Evolutionary conservation across 2,113 vertebrate genomes (phyloP), one percentile per base, ranked within the genome.

Genomic region (Dendrocopos noguchii): DNA sequence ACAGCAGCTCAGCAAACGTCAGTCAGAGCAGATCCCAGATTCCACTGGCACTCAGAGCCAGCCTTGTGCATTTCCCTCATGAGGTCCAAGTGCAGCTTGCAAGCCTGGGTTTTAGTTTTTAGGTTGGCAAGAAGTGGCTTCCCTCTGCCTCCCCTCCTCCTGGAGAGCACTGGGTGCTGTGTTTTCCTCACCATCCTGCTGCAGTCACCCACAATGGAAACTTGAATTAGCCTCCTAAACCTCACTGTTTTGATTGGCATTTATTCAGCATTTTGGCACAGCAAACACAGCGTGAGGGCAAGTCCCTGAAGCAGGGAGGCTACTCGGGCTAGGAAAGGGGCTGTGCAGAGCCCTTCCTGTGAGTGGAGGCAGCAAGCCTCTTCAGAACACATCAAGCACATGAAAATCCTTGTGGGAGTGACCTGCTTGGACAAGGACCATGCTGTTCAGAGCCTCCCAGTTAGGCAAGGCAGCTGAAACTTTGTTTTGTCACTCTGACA

Each of bases 11-110:
- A 42, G 42, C 42, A 42, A 42, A 42, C 14, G 42, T 42, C 42
- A 42, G 15, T 42, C 42, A 42, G 42, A 42, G 42, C 42, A 42
- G 42, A 42, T 6, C 42, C 42, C 12, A 14, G 5, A 42, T 14
- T 42, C 42, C 42, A 42, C 42, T 42, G 42, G 42, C 42, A 42
- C 42, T 42, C 42, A 42, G 15, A 42, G 42, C 42, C 42, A 42
- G 15, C 14, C 14, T 12, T 14, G 42, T 42, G 15, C 42, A 42
- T 42, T 42, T 42, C 42, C 36, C 47, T 89, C 72, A 50, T 77
- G 71, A 90, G 95, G 80, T 82, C 79, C 93, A 95, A 93, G 92
- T 65, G 91, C 19, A 84, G 21, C 59, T 83, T 74, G 57, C 15
- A 79, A 90, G 72, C 5, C 19, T 3, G 18, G 29, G 84, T 84